Evolutionary conservation across 2,888 invertebrate genomes (phyloP).

Genomic region (Cryptus viduatorius): DNA sequence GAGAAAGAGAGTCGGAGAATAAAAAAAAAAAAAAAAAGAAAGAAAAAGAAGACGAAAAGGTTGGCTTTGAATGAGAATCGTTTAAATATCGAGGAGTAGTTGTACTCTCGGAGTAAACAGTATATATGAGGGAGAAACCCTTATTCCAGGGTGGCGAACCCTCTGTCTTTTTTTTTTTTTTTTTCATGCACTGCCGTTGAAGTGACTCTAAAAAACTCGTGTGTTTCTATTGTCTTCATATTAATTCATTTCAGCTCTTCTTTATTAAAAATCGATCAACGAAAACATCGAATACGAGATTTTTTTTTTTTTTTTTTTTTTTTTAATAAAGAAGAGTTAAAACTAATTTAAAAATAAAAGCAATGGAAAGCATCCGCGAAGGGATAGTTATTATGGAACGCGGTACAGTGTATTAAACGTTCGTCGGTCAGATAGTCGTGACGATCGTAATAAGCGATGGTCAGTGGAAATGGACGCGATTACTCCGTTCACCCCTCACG

Average conservation of each 20-base stretch:
- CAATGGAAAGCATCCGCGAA: slow-evolving; percentile 12
- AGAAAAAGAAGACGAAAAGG: slow-evolving; percentile 56
- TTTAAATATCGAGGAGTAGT: slow-evolving; percentile 68
- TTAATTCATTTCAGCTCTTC: too few species aligned
- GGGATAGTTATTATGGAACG: slow-evolving; percentile 18
- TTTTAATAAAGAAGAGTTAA: not conserved
- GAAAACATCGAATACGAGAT: not conserved
- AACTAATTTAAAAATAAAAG: slow-evolving; percentile 11
- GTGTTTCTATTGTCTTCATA: too few species aligned
- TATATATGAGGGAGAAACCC: slow-evolving; percentile 35
- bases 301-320: not conserved
- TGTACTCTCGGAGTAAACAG: slow-evolving; percentile 64
- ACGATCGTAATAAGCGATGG: slow-evolving; percentile 55
- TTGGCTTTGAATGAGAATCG: slow-evolving; percentile 67
- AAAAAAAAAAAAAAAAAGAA: slow-evolving; percentile 55
- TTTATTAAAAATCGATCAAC: not conserved
- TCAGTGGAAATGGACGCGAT: slow-evolving; percentile 60
- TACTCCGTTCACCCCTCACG: slow-evolving; percentile 44
- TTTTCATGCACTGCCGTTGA: not conserved
- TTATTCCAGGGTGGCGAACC: slow-evolving; percentile 57
- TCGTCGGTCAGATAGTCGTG: slow-evolving; percentile 49
- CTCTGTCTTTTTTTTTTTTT: slow-evolving; percentile 57
- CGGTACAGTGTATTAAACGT: slow-evolving; percentile 52
- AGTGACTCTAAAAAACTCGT: not conserved
- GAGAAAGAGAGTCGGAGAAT: slow-evolving; percentile 32